phyloP scores from a whole-genome alignment of 2,888 invertebrate species.

The Crocallis elinguaria region DNA sequence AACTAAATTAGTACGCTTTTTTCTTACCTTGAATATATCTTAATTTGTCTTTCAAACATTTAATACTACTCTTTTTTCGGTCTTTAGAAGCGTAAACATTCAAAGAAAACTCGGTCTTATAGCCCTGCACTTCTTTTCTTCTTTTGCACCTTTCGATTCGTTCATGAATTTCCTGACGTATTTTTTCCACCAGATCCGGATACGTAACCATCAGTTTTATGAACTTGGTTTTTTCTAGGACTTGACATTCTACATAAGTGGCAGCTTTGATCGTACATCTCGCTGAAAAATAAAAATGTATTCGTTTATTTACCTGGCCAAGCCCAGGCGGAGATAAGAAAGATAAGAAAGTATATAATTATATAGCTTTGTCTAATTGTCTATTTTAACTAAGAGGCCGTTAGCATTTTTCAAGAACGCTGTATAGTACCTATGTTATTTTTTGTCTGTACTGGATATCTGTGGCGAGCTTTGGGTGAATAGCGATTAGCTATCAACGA shows the following conservation, averaged over 20 bases:
- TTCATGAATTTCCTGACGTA: conserved; percentile 62
- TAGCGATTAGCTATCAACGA: not conserved
- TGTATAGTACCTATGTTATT: too few relatives aligned
- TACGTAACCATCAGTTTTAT: conserved; percentile 78
- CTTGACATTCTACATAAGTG: conserved; percentile 81
- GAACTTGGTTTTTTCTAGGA: conserved; percentile 77
- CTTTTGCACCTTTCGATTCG: conserved; percentile 58
- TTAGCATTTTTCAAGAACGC: too few relatives aligned
- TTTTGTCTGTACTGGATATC: not conserved
- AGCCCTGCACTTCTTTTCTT: conserved; percentile 52
- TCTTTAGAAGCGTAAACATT: conserved; percentile 78
- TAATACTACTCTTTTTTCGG: conserved; percentile 76
- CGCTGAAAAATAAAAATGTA: conserved; percentile 51
- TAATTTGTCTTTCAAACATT: conserved; percentile 77
- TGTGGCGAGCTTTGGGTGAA: not conserved
- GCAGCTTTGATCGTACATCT: conserved; percentile 81
- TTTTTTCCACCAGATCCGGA: conserved; percentile 66
- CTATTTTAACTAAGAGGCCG: too few relatives aligned
- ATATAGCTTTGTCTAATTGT: too few relatives aligned
- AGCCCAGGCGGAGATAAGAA: too few relatives aligned
- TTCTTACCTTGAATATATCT: conserved; percentile 70
- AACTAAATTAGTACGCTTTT: too few relatives aligned
- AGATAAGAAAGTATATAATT: too few relatives aligned
- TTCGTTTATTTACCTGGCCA: too few relatives aligned
- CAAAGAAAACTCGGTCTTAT: conserved; percentile 53